These are phyloP conservation scores for Tyrannus savana DNA, from an alignment of 2,113 vertebrate genomes.

Conservation along the genomic window DNA sequence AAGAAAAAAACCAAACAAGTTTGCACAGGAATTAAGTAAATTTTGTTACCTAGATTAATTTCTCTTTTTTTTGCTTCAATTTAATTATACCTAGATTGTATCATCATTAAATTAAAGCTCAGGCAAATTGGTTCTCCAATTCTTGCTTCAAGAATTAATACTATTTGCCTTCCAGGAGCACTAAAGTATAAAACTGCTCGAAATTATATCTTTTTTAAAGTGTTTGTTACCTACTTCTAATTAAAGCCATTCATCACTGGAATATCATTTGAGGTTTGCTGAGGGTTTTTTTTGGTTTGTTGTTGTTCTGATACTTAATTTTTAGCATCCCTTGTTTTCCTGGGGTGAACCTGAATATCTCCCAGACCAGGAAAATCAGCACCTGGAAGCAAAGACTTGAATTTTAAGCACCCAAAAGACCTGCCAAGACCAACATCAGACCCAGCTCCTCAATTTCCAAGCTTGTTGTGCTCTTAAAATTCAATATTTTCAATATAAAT, in stretches of 20 bases:
- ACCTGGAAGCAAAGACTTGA: background rate
- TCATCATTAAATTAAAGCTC: conserved; percentile 60
- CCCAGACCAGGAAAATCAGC: background rate
- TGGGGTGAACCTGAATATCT: background rate
- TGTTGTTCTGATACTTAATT: background rate
- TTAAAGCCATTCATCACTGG: conserved; percentile 63
- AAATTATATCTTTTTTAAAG: conserved; percentile 41
- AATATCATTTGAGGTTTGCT: background rate
- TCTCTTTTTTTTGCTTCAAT: conserved; percentile 5
- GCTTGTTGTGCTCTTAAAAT: background rate
- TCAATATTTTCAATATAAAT: background rate
- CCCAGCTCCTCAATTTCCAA: background rate
- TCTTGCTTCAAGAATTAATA: conserved; percentile 49
- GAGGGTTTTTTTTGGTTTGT: background rate
- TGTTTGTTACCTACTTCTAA: conserved; percentile 49
- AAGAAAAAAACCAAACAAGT: background rate
- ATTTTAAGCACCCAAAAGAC: background rate
- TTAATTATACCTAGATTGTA: conserved; percentile 64
- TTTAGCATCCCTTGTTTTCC: background rate
- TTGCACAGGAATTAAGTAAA: background rate
- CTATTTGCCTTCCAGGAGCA: conserved; percentile 47
- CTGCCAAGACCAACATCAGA: background rate
- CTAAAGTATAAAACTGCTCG: conserved; percentile 46
- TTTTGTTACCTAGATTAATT: background rate
- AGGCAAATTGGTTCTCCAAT: conserved; percentile 40